phyloP scores from a whole-genome alignment of 35 echinoderm and acorn worm genomes.

The Hemicentrotus pulcherrimus region DNA sequence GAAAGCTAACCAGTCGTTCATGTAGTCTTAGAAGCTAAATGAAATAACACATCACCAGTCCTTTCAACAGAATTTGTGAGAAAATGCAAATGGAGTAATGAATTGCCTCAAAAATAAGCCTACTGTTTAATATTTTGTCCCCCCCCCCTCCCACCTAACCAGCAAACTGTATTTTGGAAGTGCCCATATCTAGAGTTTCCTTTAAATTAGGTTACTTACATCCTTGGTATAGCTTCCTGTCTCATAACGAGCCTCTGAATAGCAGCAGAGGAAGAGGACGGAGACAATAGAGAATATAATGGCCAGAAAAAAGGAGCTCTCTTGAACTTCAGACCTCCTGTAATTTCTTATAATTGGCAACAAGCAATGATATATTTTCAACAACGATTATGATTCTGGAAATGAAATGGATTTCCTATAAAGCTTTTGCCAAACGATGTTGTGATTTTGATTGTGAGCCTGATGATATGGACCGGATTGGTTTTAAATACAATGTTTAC shows the following conservation, averaged over 20 bases:
- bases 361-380: not conserved
- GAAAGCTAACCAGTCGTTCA: not conserved
- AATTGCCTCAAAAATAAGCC: not conserved
- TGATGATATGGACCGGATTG: no score
- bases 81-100: not conserved
- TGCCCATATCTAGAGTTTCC: not conserved
- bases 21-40: not conserved
- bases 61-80: no score
- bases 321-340: not conserved
- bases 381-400: no score
- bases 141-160: no score
- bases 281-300: not conserved
- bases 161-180: not conserved
- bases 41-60: no score
- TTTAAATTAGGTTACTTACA: not conserved
- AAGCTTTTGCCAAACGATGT: no score
- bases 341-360: not conserved
- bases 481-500: no score
- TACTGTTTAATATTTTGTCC: no score
- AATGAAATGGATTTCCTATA: no score
- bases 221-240: slow-evolving; percentile 37
- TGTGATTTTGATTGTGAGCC: no score
- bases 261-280: slow-evolving; percentile 2
- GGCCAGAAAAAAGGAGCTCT: not conserved
- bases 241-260: not conserved